Percentiles rank a stretch among this genome's conserved stretches.
These are phyloP conservation scores for Osmerus mordax DNA, from an alignment of 2,113 vertebrate genomes.

Conservation along the genomic window DNA sequence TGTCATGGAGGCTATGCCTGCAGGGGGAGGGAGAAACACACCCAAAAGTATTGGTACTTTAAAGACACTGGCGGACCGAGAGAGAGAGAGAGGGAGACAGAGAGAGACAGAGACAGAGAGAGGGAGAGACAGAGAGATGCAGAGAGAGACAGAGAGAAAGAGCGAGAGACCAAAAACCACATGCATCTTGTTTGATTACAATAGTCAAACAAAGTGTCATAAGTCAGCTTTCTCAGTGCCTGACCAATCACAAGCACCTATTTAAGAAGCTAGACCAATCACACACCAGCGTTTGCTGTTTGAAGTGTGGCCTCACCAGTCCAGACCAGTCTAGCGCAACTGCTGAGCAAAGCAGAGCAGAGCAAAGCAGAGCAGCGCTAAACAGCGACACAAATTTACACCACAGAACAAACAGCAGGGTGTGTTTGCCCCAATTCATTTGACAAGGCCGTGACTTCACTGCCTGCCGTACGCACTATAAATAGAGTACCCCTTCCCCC, in stretches of 20 bases:
- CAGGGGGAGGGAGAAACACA: background rate
- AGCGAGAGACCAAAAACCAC: too few relatives aligned
- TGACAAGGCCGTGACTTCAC: conserved; percentile 35
- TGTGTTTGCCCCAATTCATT: conserved; percentile 31
- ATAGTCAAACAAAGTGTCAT: background rate
- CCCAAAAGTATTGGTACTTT: background rate
- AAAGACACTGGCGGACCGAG: too few relatives aligned
- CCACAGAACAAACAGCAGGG: conserved; percentile 36
- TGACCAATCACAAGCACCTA: background rate
- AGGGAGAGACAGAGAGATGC: too few relatives aligned
- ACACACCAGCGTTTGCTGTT: background rate
- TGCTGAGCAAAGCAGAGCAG: background rate
- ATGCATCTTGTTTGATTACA: too few relatives aligned
- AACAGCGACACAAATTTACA: conserved; percentile 26
- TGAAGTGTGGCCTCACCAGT: background rate
- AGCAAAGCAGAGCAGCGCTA: background rate
- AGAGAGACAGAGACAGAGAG: too few relatives aligned
- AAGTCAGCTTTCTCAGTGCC: background rate
- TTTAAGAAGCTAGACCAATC: background rate
- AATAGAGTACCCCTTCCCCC: conserved; percentile 34
- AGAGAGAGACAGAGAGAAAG: too few relatives aligned
- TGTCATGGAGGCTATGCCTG: conserved; percentile 96
- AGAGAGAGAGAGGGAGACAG: too few relatives aligned
- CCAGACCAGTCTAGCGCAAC: background rate
- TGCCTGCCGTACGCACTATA: background rate